Evolutionary conservation across 2,888 invertebrate species (phyloP), one percentile per base, ranked within the genome.

Genomic region (Elegia similella): DNA sequence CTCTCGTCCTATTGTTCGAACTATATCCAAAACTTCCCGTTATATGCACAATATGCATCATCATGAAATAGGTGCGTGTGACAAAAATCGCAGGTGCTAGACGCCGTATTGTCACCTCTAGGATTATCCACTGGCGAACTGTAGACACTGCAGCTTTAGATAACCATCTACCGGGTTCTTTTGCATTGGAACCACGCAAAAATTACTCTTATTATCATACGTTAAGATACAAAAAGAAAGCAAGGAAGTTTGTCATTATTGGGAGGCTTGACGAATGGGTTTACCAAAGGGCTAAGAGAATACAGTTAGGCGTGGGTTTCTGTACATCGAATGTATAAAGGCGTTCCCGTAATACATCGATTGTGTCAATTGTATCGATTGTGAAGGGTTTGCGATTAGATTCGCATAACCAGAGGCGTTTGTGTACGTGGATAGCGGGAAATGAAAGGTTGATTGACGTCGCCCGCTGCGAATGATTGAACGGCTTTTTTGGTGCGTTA

Each of bases 311-410:
- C 59, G 59, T 56, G 59, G 56, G 57, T 61, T 62, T 64, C 48
- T 59, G 62, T 57, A 58, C 56, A 62, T 61, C 63, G 66, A 29
- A 53, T 62, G 65, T 67, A 63, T 61, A 57, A 64, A 73, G 77
- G 78, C 76, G 78, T 79, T 74, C 71, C 76, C 70, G 68, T 69
- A 73, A 75, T 74, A 63, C 58, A 53, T 46, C 60, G 62, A 78
- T 78, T 84, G 85, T 81, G 66, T 79, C 80, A 80, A 80, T 84
- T 82, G 82, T 81, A 65, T 57, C 57, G 58, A 72, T 75, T 75
- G 73, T 72, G 67, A 57, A 57, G 68, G 67, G 69, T 64, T 64
- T 56, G 69, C 78, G 80, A 82, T 83, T 80, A 63, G 75, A 76
- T 76, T 71, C 80, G 73, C 76, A 72, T 72, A 69, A 69, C 63